Percentiles rank a stretch among this genome's conserved stretches.
Evolutionary conservation across 2,113 vertebrate species (phyloP).

Genomic region (Lagopus muta): DNA sequence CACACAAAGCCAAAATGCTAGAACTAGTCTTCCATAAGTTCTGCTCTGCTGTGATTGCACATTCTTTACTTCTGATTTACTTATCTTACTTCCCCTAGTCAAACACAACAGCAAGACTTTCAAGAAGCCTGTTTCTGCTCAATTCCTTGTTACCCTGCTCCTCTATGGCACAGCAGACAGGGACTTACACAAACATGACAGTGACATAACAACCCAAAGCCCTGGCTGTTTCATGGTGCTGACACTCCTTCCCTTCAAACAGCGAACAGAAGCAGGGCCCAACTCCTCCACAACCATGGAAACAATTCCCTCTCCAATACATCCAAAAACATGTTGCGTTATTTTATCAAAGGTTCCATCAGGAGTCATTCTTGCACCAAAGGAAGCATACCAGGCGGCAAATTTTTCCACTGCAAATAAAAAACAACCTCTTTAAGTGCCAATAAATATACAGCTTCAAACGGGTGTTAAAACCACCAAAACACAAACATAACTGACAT

Average conservation of each 20-base stretch:
- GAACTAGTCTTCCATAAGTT: background rate
- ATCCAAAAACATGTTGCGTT: background rate
- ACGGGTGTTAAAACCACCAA: background rate
- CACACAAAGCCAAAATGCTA: background rate
- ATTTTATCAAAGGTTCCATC: background rate
- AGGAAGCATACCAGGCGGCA: background rate
- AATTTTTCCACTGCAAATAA: background rate
- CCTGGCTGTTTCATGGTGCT: background rate
- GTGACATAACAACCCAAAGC: background rate
- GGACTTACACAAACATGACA: background rate
- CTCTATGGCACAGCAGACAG: background rate
- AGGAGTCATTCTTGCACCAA: background rate
- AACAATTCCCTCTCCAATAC: background rate
- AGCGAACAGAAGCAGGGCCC: background rate
- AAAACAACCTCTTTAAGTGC: background rate
- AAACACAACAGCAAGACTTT: background rate
- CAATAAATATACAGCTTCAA: background rate
- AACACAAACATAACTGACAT: background rate
- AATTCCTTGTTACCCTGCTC: background rate
- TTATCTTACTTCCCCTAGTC: background rate
- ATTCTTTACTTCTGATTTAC: background rate
- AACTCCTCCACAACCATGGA: background rate
- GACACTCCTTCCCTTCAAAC: background rate
- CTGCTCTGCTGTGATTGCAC: background rate
- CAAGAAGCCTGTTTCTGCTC: background rate